Evolutionary conservation across 2,888 invertebrate species (phyloP).

Genomic region (Drosophila basisetae): DNA sequence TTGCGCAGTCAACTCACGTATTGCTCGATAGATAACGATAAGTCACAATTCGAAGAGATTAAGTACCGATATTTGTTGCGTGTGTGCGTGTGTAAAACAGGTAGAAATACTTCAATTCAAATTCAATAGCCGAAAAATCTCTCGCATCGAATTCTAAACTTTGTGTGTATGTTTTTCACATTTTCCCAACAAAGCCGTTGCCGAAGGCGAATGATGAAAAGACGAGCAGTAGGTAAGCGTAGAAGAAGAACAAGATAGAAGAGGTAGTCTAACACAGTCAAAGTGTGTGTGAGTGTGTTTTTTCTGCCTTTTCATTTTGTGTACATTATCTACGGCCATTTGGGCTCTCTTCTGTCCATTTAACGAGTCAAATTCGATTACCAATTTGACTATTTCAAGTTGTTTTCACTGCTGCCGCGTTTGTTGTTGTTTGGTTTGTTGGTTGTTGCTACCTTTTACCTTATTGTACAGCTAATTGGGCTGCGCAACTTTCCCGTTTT

Average conservation of each 20-base stretch:
- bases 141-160: constrained; percentile 11
- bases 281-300: constrained; percentile 37
- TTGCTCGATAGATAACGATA: constrained; percentile 43
- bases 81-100: constrained; percentile 44
- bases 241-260: constrained; percentile 6
- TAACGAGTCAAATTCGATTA: constrained; percentile 59
- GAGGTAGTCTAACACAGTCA: not conserved
- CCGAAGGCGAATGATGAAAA: constrained; percentile 30
- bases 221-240: constrained; percentile 26
- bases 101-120: constrained; percentile 47
- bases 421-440: constrained; percentile 18
- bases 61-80: constrained; percentile 17
- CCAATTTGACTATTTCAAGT: constrained; percentile 77
- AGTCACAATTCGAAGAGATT: constrained; percentile 36
- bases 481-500: constrained; percentile 27
- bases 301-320: constrained; percentile 41
- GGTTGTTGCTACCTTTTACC: constrained; percentile 36
- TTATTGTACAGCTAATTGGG: constrained; percentile 57
- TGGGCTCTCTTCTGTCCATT: constrained; percentile 9
- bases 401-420: constrained; percentile 56
- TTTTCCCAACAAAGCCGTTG: constrained; percentile 40
- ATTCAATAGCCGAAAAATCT: constrained; percentile 34
- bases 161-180: constrained; percentile 62
- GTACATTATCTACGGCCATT: constrained; percentile 17
- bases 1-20: constrained; percentile 49